phyloP scores from a whole-genome alignment of 2,113 vertebrate genomes.

The Geothlypis trichas region DNA sequence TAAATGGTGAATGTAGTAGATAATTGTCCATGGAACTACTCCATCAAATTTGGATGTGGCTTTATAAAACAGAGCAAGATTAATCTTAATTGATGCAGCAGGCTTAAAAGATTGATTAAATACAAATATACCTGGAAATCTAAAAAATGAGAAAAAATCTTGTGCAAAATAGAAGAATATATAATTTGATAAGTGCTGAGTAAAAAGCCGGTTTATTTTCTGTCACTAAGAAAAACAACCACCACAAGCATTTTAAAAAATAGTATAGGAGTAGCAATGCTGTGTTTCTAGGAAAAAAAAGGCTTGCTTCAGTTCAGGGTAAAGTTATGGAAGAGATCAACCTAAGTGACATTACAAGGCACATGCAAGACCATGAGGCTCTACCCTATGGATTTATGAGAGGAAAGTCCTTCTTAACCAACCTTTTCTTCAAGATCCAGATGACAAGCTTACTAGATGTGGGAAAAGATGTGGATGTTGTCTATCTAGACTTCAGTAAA shows the following conservation, averaged over 20 bases:
- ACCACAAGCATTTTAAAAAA: background rate
- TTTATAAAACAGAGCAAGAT: background rate
- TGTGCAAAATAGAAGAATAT: background rate
- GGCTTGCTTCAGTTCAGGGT: background rate
- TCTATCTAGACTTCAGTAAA: background rate
- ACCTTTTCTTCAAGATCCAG: background rate
- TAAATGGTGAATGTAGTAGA: background rate
- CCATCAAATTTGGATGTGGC: background rate
- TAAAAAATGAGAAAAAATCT: background rate
- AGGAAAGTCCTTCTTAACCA: background rate
- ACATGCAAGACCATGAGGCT: background rate
- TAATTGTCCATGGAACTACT: background rate
- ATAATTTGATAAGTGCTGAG: background rate
- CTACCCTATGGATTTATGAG: background rate
- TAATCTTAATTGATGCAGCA: background rate
- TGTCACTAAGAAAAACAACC: background rate
- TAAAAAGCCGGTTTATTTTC: background rate
- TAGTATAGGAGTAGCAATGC: fast-evolving
- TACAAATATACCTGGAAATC: background rate
- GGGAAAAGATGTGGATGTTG: background rate
- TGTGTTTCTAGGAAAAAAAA: background rate
- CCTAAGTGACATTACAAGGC: background rate
- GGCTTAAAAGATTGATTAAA: background rate
- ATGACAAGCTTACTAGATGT: no score
- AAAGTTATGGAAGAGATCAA: background rate